Evolutionary conservation across 2,113 vertebrate genomes (phyloP).

Genomic region (Aspidoscelis tigris): DNA sequence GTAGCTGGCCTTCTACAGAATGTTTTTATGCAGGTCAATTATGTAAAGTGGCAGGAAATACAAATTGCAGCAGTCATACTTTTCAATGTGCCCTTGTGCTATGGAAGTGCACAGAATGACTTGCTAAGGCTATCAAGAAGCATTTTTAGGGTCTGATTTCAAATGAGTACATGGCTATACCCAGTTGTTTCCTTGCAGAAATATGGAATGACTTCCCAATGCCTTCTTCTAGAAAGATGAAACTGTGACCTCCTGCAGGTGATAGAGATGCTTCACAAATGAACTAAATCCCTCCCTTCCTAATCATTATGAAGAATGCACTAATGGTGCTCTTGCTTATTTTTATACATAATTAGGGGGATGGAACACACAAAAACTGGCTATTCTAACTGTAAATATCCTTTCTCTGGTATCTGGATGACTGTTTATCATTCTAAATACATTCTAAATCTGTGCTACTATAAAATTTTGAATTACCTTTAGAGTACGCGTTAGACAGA

Average conservation of each 20-base stretch:
- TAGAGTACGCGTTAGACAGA: too few relatives aligned
- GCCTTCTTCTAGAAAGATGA: too few relatives aligned
- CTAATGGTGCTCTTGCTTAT: background rate
- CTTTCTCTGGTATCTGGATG: background rate
- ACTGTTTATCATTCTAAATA: background rate
- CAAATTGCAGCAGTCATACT: background rate
- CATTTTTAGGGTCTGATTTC: background rate
- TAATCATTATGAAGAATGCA: too few relatives aligned
- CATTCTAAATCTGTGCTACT: background rate
- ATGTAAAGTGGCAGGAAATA: background rate
- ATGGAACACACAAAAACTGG: background rate
- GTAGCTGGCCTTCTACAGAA: background rate
- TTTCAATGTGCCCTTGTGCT: background rate
- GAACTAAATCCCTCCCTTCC: too few relatives aligned
- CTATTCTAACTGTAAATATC: background rate
- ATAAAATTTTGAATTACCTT: background rate
- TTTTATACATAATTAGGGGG: background rate
- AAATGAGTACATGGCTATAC: too few relatives aligned
- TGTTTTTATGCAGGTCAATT: background rate
- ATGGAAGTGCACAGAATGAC: background rate
- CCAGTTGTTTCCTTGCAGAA: too few relatives aligned
- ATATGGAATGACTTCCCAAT: too few relatives aligned
- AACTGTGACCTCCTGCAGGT: too few relatives aligned
- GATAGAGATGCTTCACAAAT: too few relatives aligned
- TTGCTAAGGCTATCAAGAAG: background rate